Evolutionary conservation across 2,797 vertebrate genomes (phyloP), one percentile per base, ranked within the genome.

Genomic region (Balearica regulorum): DNA sequence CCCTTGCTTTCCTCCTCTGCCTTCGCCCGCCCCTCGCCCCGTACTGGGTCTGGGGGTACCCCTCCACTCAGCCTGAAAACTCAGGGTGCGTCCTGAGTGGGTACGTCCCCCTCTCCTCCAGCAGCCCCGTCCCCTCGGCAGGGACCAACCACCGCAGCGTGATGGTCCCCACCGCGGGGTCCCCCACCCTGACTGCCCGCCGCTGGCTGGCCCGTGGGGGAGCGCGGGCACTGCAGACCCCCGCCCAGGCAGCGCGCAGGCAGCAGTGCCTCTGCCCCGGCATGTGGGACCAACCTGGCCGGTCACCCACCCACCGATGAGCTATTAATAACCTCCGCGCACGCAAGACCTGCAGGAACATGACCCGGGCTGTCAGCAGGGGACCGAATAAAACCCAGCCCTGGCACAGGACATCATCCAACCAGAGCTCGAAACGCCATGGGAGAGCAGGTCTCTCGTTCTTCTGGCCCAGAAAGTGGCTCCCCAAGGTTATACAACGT

Each of bases 251-350:
- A 28, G 49, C 60, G 13, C 3, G 2, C 17, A 14, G 41, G 54
- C 35, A 64, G 35, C 25, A 33, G 22, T 1, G 18, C 26, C 46
- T 66, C 28, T 7, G 5, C 9, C 21, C 20, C 4, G 0, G 19
- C 0, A 3, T 46, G 54, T 1, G 0, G 18, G 6, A 58, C 12
- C 37, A 41, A 17, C 37, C 49, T 28, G 11, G 19, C 1, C 5
- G 1, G 37, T n/a, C 48, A 33, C 49, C 55, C 28, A 22, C 33
- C 55, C 68, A 37, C 19, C 2, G 5, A 6, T 14, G 33, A 44
- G 37, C 22, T 57, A 15, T 35, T 15, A 60, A 82, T n/a, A 85
- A 14, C n/a, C 48, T 35, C 3, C 0, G 2, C 1, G 25, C 51
- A 44, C 0, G 4, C 1, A 5, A 35, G 61, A 46, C 57, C 61